These are phyloP conservation scores for Euwallacea similis DNA, from an alignment of 1,140 invertebrate species.

Conservation along the genomic window DNA sequence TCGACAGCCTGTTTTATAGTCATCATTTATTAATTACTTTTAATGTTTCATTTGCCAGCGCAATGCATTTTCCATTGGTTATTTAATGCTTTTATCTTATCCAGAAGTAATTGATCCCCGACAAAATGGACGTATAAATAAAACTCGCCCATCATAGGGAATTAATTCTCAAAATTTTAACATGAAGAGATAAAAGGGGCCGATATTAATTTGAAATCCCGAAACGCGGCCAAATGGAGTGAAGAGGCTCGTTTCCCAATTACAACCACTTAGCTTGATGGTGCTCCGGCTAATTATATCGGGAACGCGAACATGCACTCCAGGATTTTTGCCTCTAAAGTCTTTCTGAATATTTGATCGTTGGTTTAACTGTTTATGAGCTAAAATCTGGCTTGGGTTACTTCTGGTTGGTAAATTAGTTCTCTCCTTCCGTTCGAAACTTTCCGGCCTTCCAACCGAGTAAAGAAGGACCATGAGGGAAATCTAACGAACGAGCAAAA, in stretches of 20 bases:
- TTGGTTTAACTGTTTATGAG: too few relatives aligned
- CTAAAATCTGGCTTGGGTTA: too few relatives aligned
- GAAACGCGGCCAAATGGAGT: conserved; percentile 39
- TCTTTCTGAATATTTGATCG: not conserved
- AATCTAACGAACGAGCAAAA: too few relatives aligned
- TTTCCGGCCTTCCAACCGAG: too few relatives aligned
- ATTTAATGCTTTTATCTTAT: too few relatives aligned
- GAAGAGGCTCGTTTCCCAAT: conserved; percentile 45
- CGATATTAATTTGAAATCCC: conserved; percentile 42
- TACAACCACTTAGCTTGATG: conserved; percentile 42
- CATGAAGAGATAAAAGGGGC: conserved; percentile 39
- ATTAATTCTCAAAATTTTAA: conserved; percentile 20
- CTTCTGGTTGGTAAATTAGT: too few relatives aligned
- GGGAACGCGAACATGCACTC: conserved; percentile 40
- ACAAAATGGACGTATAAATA: conserved; percentile 14
- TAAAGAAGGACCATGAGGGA: too few relatives aligned
- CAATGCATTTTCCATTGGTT: too few relatives aligned
- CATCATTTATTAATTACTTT: not conserved
- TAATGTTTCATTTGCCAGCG: too few relatives aligned
- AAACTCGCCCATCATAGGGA: conserved; percentile 17
- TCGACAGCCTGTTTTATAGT: conserved; percentile 4
- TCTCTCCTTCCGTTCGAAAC: too few relatives aligned
- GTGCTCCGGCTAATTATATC: conserved; percentile 44
- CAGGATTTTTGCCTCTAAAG: conserved; percentile 36
- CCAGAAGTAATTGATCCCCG: too few relatives aligned